These are phyloP conservation scores for Trichoplusia ni DNA, from an alignment of 1,140 invertebrate species.

Conservation along the genomic window DNA sequence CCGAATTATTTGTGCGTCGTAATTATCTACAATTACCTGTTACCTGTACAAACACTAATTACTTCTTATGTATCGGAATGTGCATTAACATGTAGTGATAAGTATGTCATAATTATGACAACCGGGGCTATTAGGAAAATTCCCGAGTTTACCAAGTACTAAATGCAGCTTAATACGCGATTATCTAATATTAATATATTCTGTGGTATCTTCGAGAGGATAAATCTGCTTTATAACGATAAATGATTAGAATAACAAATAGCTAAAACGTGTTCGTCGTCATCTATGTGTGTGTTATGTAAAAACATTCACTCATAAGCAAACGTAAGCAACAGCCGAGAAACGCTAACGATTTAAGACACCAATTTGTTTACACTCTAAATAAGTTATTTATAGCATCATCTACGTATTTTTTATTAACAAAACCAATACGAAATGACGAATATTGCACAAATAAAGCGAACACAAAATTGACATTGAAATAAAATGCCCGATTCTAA, in stretches of 20 bases:
- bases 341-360: too few species aligned
- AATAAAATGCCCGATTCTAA: too few species aligned
- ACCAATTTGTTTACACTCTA: too few species aligned
- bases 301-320: too few species aligned
- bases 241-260: not conserved
- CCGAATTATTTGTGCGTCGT: slow-evolving; percentile 1
- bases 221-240: not conserved
- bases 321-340: too few species aligned
- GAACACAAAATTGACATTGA: too few species aligned
- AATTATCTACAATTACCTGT: slow-evolving; percentile 7
- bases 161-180: not conserved
- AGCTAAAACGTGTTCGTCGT: not conserved
- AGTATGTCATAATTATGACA: not conserved
- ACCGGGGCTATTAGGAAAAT: slow-evolving; percentile 11
- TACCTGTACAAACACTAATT: slow-evolving; percentile 1
- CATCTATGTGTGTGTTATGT: too few species aligned
- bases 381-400: too few species aligned
- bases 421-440: too few species aligned
- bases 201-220: not conserved
- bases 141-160: not conserved
- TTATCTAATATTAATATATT: slow-evolving; percentile 2
- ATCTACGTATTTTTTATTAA: too few species aligned
- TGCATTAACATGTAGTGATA: slow-evolving; percentile 11
- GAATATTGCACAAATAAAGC: too few species aligned
- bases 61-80: slow-evolving; percentile 15